Evolutionary conservation across 2,888 invertebrate species (phyloP), one percentile per base, ranked within the genome.

Genomic region (Blera fallax): DNA sequence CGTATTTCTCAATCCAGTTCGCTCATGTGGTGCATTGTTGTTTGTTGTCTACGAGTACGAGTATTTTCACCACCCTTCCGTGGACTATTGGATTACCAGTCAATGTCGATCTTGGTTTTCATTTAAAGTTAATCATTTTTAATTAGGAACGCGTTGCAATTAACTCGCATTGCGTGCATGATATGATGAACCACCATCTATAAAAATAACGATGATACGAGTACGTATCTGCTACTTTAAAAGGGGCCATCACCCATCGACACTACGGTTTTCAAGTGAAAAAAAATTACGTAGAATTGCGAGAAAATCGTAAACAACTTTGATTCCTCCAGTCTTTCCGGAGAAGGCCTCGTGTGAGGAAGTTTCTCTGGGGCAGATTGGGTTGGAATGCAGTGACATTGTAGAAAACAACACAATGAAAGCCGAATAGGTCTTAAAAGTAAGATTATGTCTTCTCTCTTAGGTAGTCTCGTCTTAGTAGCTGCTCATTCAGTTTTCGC

Each of bases 101-200:
- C 16, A 52, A 50, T 62, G 45, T 62, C 34, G 74, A 81, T 81
- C 60, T 37, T 45, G 45, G 60, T 56, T 32, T 58, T 48, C 37
- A 81, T 74, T 74, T 54, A 40, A 14, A 56, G 69, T 70, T 70
- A 82, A 82, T 76, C 29, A 58, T 69, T 82, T 82, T 76, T 77
- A 82, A 70, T 82, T 82, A 82, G 76, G 18, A 62, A 52, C 34
- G 62, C 62, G 43, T 73, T 73, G 50, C 65, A 67, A 67, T 64
- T 34, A 54, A 70, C 18, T 64, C 14, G 40, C n/a, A 11, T 1
- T 52, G 73, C 65, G 73, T 79, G 80, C 40, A 43, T 58, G 29
- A 48, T 18, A 29, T 52, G 37, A 62, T 50, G 45, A 4, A n/a
- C n/a, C n/a, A n/a, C n/a, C n/a, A 64, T 70, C 54, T 40, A 8